phyloP scores from a whole-genome alignment of 2,113 vertebrate genomes.

The Stigmatopora nigra region DNA sequence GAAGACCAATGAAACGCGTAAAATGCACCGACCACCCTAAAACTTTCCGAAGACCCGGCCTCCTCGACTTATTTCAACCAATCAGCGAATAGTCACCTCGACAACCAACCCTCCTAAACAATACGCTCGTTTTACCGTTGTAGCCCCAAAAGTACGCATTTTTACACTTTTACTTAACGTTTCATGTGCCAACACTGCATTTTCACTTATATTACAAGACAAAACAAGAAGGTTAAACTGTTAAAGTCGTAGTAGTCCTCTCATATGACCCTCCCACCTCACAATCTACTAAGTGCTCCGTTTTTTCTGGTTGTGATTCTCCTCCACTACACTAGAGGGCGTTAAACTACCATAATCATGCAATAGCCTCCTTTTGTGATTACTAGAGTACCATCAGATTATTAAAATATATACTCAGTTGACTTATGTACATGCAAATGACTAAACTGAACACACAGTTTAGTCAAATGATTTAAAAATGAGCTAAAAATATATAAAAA shows the following conservation, averaged over 20 bases:
- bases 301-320: slow-evolving; percentile 4
- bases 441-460: too few relatives aligned
- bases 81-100: not conserved
- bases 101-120: not conserved
- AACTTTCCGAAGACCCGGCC: not conserved
- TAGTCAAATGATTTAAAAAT: too few relatives aligned
- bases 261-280: slow-evolving; percentile 18
- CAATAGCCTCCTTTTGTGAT: not conserved
- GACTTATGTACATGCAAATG: too few relatives aligned
- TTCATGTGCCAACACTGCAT: not conserved
- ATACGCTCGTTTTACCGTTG: not conserved
- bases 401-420: too few relatives aligned
- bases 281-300: too few relatives aligned
- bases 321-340: slow-evolving; percentile 25
- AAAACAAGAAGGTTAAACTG: not conserved
- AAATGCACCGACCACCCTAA: slow-evolving; percentile 17
- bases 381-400: not conserved
- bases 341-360: slow-evolving; percentile 5
- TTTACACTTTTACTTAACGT: not conserved
- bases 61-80: not conserved
- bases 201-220: not conserved
- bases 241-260: not conserved
- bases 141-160: not conserved
- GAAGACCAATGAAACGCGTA: slow-evolving; percentile 28
- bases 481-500: too few relatives aligned